These are phyloP conservation scores for Margarornis squamiger DNA, from an alignment of 2,797 vertebrate species.

Conservation along the genomic window DNA sequence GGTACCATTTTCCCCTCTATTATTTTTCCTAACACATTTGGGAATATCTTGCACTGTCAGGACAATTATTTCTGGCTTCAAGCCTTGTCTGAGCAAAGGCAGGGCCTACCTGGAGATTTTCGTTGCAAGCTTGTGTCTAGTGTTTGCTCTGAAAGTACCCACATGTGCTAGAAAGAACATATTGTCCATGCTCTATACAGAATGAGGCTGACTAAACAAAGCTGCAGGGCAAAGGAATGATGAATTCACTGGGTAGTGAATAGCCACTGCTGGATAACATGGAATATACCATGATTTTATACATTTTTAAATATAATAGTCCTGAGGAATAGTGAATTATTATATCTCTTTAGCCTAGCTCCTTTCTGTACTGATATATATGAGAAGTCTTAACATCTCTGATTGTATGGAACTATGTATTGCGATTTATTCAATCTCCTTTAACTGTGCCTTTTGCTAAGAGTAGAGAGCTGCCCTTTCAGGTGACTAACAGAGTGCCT, in stretches of 20 bases:
- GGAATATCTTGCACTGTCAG: background rate
- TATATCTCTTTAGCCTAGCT: background rate
- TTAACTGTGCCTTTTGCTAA: background rate
- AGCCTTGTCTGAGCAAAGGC: background rate
- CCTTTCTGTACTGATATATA: background rate
- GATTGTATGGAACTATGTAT: background rate
- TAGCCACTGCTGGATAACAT: background rate
- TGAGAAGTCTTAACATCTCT: background rate
- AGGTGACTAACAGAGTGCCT: background rate
- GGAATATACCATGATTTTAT: background rate
- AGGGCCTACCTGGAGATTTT: background rate
- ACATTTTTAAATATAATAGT: background rate
- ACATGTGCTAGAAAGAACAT: background rate
- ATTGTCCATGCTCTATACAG: background rate
- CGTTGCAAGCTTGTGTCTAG: background rate
- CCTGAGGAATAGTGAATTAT: background rate
- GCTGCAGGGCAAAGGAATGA: background rate
- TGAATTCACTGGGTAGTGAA: background rate
- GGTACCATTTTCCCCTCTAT: background rate
- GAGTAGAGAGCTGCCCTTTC: background rate
- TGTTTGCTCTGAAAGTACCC: background rate
- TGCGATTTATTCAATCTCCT: background rate
- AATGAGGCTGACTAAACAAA: constrained; percentile 2
- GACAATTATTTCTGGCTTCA: background rate
- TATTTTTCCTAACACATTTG: background rate